Conservation (phyloP, 2,797 vertebrate species). For the Danio tinwini region DNA sequence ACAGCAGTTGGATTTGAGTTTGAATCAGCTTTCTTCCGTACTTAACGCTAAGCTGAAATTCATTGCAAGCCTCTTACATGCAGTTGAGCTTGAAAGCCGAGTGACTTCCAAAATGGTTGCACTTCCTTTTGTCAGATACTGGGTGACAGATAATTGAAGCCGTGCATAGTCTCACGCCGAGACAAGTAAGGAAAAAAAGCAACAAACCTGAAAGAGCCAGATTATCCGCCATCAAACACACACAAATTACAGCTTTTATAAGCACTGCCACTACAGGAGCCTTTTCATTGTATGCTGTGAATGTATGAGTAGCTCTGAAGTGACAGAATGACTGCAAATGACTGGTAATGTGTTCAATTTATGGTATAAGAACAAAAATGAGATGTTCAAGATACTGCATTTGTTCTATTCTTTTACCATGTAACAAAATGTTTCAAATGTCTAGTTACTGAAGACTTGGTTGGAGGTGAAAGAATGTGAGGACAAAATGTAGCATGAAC, state of each 20-base stretch:
- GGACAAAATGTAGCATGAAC: not conserved
- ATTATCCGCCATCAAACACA: constrained; percentile 59
- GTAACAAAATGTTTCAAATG: not conserved
- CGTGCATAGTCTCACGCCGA: constrained; percentile 46
- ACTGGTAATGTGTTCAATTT: constrained; percentile 11
- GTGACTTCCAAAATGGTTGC: constrained; percentile 70
- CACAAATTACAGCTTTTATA: constrained; percentile 41
- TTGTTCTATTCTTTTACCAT: not conserved
- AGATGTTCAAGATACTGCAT: constrained; percentile 27
- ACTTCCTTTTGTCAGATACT: constrained; percentile 75
- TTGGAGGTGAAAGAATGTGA: not conserved
- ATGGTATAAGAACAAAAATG: constrained; percentile 14
- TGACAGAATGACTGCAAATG: constrained; percentile 26
- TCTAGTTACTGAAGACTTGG: not conserved
- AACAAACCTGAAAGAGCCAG: constrained; percentile 70
- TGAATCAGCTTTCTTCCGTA: constrained; percentile 20
- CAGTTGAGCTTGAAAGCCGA: constrained; percentile 30
- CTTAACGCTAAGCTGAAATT: constrained; percentile 65
- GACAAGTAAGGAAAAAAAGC: constrained; percentile 48
- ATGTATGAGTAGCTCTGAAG: constrained; percentile 2
- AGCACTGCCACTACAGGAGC: not conserved
- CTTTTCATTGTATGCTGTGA: constrained; percentile 7
- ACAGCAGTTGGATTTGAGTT: constrained; percentile 23
- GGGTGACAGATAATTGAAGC: constrained; percentile 76
- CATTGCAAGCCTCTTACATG: constrained; percentile 67